A percentile compares a stretch with the other conserved stretches of the same genome.
These are phyloP conservation scores for Sepioteuthis lessoniana DNA, from an alignment of 2,888 invertebrate species.

Conservation along the genomic window DNA sequence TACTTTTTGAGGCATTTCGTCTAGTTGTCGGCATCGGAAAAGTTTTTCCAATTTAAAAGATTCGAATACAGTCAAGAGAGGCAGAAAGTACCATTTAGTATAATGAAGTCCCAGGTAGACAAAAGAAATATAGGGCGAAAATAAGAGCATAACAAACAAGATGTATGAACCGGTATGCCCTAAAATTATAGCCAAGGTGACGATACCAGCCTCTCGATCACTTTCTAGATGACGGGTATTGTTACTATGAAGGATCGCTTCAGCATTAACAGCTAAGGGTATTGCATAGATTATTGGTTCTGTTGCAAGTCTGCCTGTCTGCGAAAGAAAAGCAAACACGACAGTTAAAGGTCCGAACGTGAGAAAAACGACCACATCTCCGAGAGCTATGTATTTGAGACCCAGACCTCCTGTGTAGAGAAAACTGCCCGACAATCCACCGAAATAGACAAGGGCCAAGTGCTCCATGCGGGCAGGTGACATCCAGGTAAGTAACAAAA, in stretches of 20 bases:
- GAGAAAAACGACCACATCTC: constrained; percentile 91
- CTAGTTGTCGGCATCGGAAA: constrained; percentile 87
- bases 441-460: constrained; percentile 93
- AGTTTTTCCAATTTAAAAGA: constrained; percentile 93
- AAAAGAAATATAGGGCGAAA: constrained; percentile 87
- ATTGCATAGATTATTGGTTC: constrained; percentile 93
- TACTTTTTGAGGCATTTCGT: constrained; percentile 88
- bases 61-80: constrained; percentile 88
- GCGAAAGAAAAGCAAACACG: constrained; percentile 92
- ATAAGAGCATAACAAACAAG: constrained; percentile 90
- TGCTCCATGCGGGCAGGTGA: constrained; percentile 96
- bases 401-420: constrained; percentile 97
- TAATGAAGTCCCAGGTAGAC: constrained; percentile 88
- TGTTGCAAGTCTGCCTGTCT: constrained; percentile 91
- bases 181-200: constrained; percentile 93
- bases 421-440: constrained; percentile 94
- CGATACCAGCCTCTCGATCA: constrained; percentile 91
- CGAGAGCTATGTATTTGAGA: constrained; percentile 94
- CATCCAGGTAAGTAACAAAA: constrained; percentile 83
- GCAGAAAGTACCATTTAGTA: constrained; percentile 90
- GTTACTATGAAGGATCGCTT: constrained; percentile 95
- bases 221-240: constrained; percentile 93
- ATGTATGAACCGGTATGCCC: constrained; percentile 93
- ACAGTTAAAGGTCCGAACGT: constrained; percentile 96
- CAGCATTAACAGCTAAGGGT: constrained; percentile 93